Evolutionary conservation across 2,888 invertebrate genomes (phyloP).

Genomic region (Keiferia lycopersicella): DNA sequence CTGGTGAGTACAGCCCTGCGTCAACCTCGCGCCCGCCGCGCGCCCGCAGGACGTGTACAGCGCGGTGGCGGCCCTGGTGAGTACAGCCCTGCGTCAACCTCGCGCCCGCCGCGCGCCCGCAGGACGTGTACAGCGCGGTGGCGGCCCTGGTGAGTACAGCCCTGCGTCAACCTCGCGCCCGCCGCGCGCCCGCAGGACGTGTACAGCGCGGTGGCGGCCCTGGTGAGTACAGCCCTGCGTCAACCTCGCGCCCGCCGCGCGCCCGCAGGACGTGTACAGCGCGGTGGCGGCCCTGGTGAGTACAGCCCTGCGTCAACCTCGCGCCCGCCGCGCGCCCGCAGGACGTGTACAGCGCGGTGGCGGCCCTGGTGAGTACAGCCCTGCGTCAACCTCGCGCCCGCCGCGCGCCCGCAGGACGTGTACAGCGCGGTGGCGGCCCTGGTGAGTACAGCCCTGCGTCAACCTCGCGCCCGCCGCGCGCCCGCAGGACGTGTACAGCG

Average conservation of each 20-base stretch:
- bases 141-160: constrained; percentile 72
- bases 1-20: too few species aligned
- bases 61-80: too few species aligned
- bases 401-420: constrained; percentile 91
- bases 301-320: too few species aligned
- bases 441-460: constrained; percentile 85
- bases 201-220: constrained; percentile 91
- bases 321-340: constrained; percentile 80
- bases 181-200: constrained; percentile 92
- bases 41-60: too few species aligned
- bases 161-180: constrained; percentile 94
- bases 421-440: constrained; percentile 92
- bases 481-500: constrained; percentile 97
- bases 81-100: constrained; percentile 91
- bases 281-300: constrained; percentile 83
- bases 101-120: too few species aligned
- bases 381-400: constrained; percentile 93
- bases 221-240: constrained; percentile 90
- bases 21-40: too few species aligned
- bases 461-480: constrained; percentile 87
- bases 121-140: too few species aligned
- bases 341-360: constrained; percentile 91
- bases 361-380: constrained; percentile 93
- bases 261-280: constrained; percentile 97
- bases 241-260: constrained; percentile 87